These are phyloP conservation scores for Pimephales promelas DNA, from an alignment of 2,113 vertebrate genomes.

Conservation along the genomic window DNA sequence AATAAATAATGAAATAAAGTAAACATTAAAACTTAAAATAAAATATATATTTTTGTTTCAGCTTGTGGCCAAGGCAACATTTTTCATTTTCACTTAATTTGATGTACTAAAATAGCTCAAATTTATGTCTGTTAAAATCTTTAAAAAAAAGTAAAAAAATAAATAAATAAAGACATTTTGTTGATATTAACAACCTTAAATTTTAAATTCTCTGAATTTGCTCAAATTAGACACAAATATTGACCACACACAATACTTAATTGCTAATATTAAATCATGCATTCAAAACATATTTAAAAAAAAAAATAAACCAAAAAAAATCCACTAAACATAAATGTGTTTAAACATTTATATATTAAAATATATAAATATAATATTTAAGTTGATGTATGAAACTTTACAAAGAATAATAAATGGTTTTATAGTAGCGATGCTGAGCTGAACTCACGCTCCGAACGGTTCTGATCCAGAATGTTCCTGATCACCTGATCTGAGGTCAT, in stretches of 20 bases:
- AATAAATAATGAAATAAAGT: background rate
- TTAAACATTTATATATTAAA: no score
- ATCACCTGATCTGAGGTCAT: constrained; percentile 93
- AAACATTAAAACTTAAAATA: background rate
- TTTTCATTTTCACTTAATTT: background rate
- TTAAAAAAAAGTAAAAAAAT: no score
- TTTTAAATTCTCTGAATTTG: background rate
- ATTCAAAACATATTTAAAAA: background rate
- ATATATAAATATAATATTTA: no score
- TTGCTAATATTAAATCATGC: background rate
- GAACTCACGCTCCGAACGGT: constrained; percentile 90
- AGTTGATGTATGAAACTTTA: background rate
- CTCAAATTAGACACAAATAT: background rate
- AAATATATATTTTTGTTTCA: background rate
- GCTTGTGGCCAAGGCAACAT: background rate
- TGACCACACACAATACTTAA: no score
- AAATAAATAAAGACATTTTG: no score
- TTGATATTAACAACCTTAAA: background rate
- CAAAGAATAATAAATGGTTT: background rate
- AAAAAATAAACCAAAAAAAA: background rate
- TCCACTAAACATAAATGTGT: background rate
- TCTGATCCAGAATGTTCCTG: constrained; percentile 94
- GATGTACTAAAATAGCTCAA: constrained; percentile 50
- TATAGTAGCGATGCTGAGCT: constrained; percentile 46
- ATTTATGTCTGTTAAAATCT: background rate